Evolutionary conservation across 1,140 invertebrate species (phyloP).

Genomic region (Trissolcus basalis): DNA sequence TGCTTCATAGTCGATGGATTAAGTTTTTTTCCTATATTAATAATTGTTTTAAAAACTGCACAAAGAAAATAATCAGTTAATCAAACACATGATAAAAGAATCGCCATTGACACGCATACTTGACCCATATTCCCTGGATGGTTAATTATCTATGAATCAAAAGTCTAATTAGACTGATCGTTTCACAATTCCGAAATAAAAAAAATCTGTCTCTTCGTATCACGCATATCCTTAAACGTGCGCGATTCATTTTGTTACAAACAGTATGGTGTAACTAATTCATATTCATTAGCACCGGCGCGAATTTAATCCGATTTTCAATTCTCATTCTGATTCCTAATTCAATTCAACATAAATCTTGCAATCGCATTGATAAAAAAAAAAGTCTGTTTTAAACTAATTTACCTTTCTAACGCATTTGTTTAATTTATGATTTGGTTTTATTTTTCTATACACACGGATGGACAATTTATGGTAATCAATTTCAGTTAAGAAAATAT

Average conservation of each 20-base stretch:
- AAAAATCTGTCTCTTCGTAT: slow-evolving; percentile 14
- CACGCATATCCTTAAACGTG: slow-evolving; percentile 11
- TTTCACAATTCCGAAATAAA: slow-evolving; percentile 17
- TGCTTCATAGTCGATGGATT: background rate
- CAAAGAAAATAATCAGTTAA: slow-evolving; percentile 10
- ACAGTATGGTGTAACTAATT: background rate
- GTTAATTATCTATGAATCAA: slow-evolving; percentile 33
- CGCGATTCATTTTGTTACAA: slow-evolving; percentile 2
- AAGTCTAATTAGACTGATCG: slow-evolving; percentile 24
- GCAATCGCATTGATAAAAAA: too few relatives aligned
- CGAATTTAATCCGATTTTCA: too few relatives aligned
- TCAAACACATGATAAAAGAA: slow-evolving; percentile 21
- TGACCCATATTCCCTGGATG: slow-evolving; percentile 33
- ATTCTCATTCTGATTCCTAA: too few relatives aligned
- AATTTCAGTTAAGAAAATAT: too few relatives aligned
- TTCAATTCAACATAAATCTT: too few relatives aligned
- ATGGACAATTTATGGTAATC: too few relatives aligned
- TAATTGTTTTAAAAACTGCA: background rate
- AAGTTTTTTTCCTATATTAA: slow-evolving; percentile 3
- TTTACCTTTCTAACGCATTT: too few relatives aligned
- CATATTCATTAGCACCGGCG: too few relatives aligned
- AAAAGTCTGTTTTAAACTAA: too few relatives aligned
- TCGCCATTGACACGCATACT: slow-evolving; percentile 36
- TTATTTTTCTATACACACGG: background rate
- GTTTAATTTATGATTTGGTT: background rate